Evolutionary conservation across 2,113 vertebrate species (phyloP).

Genomic region (Tor tambroides): DNA sequence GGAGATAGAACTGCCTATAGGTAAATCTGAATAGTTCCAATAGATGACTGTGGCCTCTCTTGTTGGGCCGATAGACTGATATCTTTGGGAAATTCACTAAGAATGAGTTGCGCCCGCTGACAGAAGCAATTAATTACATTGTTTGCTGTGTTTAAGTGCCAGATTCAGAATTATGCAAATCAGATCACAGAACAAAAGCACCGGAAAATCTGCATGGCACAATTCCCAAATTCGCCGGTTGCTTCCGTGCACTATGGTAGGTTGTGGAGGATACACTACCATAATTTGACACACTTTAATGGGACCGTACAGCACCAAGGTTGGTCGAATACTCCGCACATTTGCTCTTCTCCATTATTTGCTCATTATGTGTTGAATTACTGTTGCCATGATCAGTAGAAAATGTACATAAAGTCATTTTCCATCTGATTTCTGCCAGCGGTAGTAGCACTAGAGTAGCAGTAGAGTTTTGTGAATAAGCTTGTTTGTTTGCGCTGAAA

Average conservation of each 20-base stretch:
- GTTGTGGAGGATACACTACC: background rate
- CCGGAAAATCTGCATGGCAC: background rate
- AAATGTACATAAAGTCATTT: background rate
- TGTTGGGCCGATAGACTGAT: background rate
- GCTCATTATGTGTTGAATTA: background rate
- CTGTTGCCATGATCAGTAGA: background rate
- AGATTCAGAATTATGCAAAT: background rate
- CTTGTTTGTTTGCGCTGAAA: background rate
- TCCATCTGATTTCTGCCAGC: background rate
- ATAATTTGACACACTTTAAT: background rate
- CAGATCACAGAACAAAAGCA: background rate
- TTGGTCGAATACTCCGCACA: background rate
- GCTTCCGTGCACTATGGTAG: background rate
- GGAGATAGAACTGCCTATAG: slow-evolving; percentile 17
- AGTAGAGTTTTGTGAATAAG: background rate
- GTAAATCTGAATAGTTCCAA: slow-evolving; percentile 26
- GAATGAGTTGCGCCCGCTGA: background rate
- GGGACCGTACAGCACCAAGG: background rate
- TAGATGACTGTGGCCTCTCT: slow-evolving; percentile 42
- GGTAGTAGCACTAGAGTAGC: background rate
- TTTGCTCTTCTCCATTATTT: background rate
- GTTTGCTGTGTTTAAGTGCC: background rate
- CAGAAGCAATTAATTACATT: background rate
- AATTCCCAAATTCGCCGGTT: background rate
- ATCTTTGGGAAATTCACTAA: slow-evolving; percentile 21